Base-by-base conservation (phyloP, 1,140 invertebrate genomes). In the Bombus fervidus region DNA sequence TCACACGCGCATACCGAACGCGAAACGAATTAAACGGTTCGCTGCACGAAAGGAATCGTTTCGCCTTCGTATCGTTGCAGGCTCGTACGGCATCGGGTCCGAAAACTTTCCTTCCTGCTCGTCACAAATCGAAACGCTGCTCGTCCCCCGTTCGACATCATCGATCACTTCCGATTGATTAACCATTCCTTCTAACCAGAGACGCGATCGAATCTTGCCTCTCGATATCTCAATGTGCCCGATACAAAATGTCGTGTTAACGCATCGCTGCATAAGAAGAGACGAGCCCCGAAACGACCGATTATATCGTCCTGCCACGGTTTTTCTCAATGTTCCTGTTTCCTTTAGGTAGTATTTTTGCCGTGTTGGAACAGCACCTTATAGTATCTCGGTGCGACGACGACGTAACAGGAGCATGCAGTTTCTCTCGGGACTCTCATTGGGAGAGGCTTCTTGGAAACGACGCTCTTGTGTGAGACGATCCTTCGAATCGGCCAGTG, bases 131-230 rank as follows among this genome's bases (percentile, higher is more conserved):
- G 72, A 43, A 74, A 59, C n/a, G 25, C 2, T 69, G n/a, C 10
- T 28, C 41, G 25, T 25, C 28, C 12, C 5, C 34, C 41, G 25
- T 13, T 22, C 37, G 66, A 68, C 75, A 79, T 84, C 75, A 84
- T 84, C 75, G 82, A 84, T 84, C 82, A 84, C 82, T 84, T 84
- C 75, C 75, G 82, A 84, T 79, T 76, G 82, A 84, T 79, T 84
- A 84, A 84, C 13, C 75, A 64, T 43, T 66, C 75, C 34, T 47
- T 84, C 47, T 84, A 79, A 69, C 66, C 66, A 39, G 18, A 43
- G 28, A 47, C 41, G 81, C 71, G 74, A 83, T 83, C 71, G 72
- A 68, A 76, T 83, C 41, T 22, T 66, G 64, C 9, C 81, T 62
- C 25, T n/a, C 75, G 37, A 77, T 69, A 83, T 84, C 82, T 84